phyloP scores from a whole-genome alignment of 2,888 invertebrate genomes.

The Schizaphis graminum region DNA sequence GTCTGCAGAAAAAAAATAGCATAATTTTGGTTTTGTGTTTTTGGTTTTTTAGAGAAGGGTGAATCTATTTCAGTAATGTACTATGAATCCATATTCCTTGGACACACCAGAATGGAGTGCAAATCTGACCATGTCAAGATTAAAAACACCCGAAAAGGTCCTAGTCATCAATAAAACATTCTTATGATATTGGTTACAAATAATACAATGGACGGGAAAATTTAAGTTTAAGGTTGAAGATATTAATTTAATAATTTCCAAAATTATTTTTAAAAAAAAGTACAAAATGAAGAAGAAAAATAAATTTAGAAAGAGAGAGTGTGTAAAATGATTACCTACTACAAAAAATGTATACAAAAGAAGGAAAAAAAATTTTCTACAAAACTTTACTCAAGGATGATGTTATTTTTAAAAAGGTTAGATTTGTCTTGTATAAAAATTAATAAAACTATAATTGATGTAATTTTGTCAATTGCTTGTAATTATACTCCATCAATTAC shows the following conservation, averaged over 20 bases:
- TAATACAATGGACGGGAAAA: background rate
- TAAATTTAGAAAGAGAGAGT: no score
- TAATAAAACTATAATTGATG: background rate
- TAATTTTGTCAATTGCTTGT: background rate
- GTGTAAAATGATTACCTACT: background rate
- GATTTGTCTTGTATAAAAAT: background rate
- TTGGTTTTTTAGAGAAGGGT: background rate
- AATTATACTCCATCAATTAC: background rate
- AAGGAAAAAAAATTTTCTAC: background rate
- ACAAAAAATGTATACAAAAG: background rate
- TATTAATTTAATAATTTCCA: background rate
- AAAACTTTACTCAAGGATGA: background rate
- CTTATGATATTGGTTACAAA: no score
- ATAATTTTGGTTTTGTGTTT: background rate
- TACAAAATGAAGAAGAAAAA: background rate
- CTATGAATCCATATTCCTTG: background rate
- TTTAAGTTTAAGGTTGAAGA: no score
- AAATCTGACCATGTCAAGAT: background rate
- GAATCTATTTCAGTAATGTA: background rate
- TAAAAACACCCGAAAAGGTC: background rate
- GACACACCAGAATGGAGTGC: background rate
- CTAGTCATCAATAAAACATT: background rate
- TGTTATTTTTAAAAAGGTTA: background rate
- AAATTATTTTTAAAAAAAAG: background rate
- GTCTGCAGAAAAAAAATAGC: background rate